Evolutionary conservation across 2,888 invertebrate species (phyloP), one percentile per base, ranked within the genome.

Genomic region (Xestia xanthographa): DNA sequence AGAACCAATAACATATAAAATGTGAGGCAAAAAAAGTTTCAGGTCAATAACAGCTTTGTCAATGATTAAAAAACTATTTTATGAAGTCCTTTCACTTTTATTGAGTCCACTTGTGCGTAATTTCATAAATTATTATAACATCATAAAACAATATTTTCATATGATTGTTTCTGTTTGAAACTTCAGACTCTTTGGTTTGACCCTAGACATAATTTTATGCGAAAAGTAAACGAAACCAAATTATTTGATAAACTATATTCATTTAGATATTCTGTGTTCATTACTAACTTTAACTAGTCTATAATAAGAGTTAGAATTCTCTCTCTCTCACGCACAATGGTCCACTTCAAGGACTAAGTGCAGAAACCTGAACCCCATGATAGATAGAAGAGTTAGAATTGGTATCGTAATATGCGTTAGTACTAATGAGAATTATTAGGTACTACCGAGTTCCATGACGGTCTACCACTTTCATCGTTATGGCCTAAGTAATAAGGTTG

Each of bases 51-150:
- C 14, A 43, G 60, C 26, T 63, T 70, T 77, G 20, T 8, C 14
- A 11, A 67, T 77, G 53, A 82, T 77, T 66, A 69, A 69, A 67
- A 80, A 71, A 76, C 29, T 53, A 34, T 65, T 66, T 29, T 41
- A 60, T 60, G 11, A 53, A 53, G 53, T 53, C 5, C n/a, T 53
- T n/a, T 22, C 80, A 66, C 60, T 66, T 65, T 63, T 58, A 50
- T 50, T 29, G 53, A 43, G 6, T 12, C 22, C 29, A 58, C 14
- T 56, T 29, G 26, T n/a, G 48, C 14, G 14, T 20, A 43, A 56
- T 77, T 62, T 82, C 20, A 48, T 70, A 60, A 34, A 50, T 71
- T 79, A 26, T 9, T 60, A 14, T n/a, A 48, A 20, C 20, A 34
- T 50, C 50, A 8, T 14, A n/a, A 62, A 60, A 38, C 41, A n/a